These are phyloP conservation scores for Aporrectodea caliginosa DNA, from an alignment of 1,140 invertebrate species.

Conservation along the genomic window DNA sequence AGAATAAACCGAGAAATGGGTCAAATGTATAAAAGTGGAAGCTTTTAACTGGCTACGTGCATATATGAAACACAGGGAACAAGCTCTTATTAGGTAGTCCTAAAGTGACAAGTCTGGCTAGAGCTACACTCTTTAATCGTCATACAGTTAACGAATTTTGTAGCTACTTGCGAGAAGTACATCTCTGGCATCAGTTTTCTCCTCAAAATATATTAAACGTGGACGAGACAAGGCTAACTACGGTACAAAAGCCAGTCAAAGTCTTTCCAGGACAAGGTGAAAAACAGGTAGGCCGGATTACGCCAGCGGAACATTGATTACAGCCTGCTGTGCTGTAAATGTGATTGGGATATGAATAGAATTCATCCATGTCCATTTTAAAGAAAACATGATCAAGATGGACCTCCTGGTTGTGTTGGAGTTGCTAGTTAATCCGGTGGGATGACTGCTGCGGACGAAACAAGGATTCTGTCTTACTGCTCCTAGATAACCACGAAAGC, in stretches of 20 bases:
- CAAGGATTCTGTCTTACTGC: too few species aligned
- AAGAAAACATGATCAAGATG: slow-evolving; percentile 54
- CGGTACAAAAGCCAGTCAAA: slow-evolving; percentile 54
- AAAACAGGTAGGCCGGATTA: slow-evolving; percentile 54
- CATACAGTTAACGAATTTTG: slow-evolving; percentile 41
- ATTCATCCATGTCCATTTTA: slow-evolving; percentile 43
- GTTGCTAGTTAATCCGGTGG: slow-evolving; percentile 53
- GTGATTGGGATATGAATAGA: slow-evolving; percentile 46
- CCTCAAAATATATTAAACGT: slow-evolving; percentile 54
- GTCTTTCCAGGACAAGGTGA: slow-evolving; percentile 53
- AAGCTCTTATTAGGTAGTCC: slow-evolving; percentile 47
- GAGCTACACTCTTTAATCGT: slow-evolving; percentile 59
- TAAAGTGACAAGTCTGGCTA: slow-evolving; percentile 53
- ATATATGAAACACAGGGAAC: slow-evolving; percentile 51
- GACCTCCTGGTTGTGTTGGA: slow-evolving; percentile 51
- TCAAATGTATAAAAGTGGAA: too few species aligned
- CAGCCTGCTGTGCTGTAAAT: slow-evolving; percentile 34
- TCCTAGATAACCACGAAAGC: too few species aligned
- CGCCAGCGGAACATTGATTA: slow-evolving; percentile 52
- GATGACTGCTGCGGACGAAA: slow-evolving; percentile 55
- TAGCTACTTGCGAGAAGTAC: slow-evolving; percentile 34
- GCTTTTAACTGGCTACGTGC: slow-evolving; percentile 56
- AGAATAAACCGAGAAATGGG: too few species aligned
- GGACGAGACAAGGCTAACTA: slow-evolving; percentile 58
- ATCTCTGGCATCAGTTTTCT: slow-evolving; percentile 38